Evolutionary conservation across 2,797 vertebrate genomes (phyloP), one percentile per base, ranked within the genome.

Genomic region (Dallia pectoralis): DNA sequence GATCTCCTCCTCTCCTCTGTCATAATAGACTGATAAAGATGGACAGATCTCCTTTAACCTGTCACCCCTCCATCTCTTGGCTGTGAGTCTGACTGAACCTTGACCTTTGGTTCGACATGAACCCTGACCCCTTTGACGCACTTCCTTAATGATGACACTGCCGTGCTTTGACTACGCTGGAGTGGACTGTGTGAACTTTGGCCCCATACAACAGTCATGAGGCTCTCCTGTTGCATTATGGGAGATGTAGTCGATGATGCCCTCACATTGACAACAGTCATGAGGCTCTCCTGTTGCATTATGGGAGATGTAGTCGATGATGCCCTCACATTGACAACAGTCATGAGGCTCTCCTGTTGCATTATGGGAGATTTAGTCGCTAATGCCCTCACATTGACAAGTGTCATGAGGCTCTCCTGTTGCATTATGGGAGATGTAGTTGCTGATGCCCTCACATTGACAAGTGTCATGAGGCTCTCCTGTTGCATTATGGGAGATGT

Each of bases 261-360:
- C n/a, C n/a, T n/a, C n/a, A n/a, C n/a, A n/a, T n/a, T n/a, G n/a
- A n/a, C n/a, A n/a, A n/a, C n/a, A n/a, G n/a, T n/a, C n/a, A n/a
- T 59, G 19, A 59, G 11, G 25, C 8, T 22, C n/a, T 25, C 25
- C 14, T 16, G 47, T 51, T 51, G 48, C 48, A 51, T 51, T 51
- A 19, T 51, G 48, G 48, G 48, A n/a, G 48, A n/a, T 4, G 48
- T 51, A 51, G 48, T n/a, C 5, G 5, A 15, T 15, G 14, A 49
- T 3, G 36, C 65, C 65, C 33, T 67, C 65, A 44, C 33, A 67
- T 67, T 44, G 65, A 67, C n/a, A n/a, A n/a, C n/a, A n/a, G n/a
- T n/a, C n/a, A n/a, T 59, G 19, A 59, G 11, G 25, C 8, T 22
- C n/a, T 25, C 25, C 14, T 16, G 47, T 51, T 51, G 48, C 48